phyloP scores from a whole-genome alignment of 2,888 invertebrate genomes.

The Melolontha melolontha region DNA sequence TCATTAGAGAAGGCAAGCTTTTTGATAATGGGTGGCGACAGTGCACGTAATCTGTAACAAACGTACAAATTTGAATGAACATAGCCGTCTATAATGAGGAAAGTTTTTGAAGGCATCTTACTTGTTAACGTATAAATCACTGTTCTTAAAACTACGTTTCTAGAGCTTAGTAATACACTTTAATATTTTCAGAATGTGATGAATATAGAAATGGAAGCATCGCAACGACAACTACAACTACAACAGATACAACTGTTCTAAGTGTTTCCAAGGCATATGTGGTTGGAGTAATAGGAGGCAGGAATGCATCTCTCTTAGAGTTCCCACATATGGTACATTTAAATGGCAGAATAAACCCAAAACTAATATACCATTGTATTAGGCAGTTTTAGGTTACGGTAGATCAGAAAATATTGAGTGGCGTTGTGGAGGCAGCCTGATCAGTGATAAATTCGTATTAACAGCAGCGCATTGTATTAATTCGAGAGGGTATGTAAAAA shows the following conservation, averaged over 20 bases:
- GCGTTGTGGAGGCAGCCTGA: constrained; percentile 76
- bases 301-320: constrained; percentile 4
- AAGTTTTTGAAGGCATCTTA: no score
- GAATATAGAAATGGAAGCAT: constrained; percentile 19
- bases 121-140: no score
- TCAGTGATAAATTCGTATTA: constrained; percentile 73
- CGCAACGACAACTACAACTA: neutral
- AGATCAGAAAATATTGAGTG: constrained; percentile 62
- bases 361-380: neutral
- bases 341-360: neutral
- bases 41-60: no score
- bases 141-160: no score
- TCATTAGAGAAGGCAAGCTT: no score
- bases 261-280: neutral
- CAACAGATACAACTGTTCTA: neutral
- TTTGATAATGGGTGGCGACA: no score
- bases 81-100: no score
- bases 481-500: no score
- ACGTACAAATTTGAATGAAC: no score
- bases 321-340: constrained; percentile 34
- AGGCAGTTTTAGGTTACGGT: constrained; percentile 60
- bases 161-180: no score
- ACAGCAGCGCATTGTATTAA: constrained; percentile 78
- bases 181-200: constrained; percentile 40
- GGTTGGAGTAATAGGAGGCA: neutral